Percentiles rank a stretch among this genome's conserved stretches.
These are phyloP conservation scores for Meloidogyne hapla DNA, from an alignment of 1,140 invertebrate species.

Conservation along the genomic window DNA sequence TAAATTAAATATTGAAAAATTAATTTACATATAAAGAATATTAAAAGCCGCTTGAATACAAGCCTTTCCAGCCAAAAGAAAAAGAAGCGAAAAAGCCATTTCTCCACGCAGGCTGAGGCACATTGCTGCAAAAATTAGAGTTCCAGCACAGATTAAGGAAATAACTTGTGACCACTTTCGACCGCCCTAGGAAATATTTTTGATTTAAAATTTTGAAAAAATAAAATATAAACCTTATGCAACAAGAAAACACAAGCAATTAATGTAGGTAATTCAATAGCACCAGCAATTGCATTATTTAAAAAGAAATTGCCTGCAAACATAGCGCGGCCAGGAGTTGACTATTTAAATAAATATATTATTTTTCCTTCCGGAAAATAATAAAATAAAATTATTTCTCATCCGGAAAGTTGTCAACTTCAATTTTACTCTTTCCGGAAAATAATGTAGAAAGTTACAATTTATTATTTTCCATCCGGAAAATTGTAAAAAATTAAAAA, in stretches of 20 bases:
- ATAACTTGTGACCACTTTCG: conserved; percentile 58
- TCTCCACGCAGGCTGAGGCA: conserved; percentile 35
- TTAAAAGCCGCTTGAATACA: conserved; percentile 64
- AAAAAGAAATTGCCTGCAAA: conserved; percentile 63
- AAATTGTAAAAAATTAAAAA: background rate
- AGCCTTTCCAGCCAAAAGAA: conserved; percentile 60
- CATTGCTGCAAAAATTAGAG: conserved; percentile 56
- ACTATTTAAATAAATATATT: conserved; percentile 29
- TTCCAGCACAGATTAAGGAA: conserved; percentile 55
- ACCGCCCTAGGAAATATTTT: background rate
- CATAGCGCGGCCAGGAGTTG: conserved; percentile 56
- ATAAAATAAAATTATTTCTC: too few species aligned
- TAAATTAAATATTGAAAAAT: background rate
- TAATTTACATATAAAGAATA: conserved; percentile 56
- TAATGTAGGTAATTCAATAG: conserved; percentile 60
- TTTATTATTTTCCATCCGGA: background rate
- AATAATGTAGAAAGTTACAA: background rate
- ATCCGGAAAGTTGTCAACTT: too few species aligned
- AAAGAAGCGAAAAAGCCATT: conserved; percentile 57
- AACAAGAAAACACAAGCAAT: conserved; percentile 59
- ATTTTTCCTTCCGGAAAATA: too few species aligned
- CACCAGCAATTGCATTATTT: conserved; percentile 62
- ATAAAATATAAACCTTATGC: conserved; percentile 43
- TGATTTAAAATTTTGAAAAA: conserved; percentile 8
- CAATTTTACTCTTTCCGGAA: too few species aligned